Evolutionary conservation across 2,113 vertebrate species (phyloP).

Genomic region (Pagrus major): DNA sequence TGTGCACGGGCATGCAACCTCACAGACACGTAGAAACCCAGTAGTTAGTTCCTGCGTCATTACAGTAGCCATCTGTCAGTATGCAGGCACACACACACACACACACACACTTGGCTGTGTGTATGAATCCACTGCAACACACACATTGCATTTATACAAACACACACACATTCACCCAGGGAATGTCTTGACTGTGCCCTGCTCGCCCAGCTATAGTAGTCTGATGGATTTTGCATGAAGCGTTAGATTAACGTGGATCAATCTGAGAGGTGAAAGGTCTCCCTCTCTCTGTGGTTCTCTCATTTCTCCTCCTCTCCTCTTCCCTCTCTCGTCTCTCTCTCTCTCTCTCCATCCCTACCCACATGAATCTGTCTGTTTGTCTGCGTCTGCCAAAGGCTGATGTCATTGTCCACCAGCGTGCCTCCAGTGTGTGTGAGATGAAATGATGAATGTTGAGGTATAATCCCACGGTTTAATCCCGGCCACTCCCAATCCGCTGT

Average conservation of each 20-base stretch:
- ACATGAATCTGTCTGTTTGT: conserved; percentile 59
- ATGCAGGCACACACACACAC: conserved; percentile 64
- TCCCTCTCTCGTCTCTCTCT: conserved; percentile 26
- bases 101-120: conserved; percentile 67
- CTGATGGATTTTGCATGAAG: conserved; percentile 35
- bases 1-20: conserved; percentile 56
- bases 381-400: conserved; percentile 70
- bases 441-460: conserved; percentile 77
- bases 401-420: conserved; percentile 76
- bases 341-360: conserved; percentile 55
- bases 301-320: conserved; percentile 1
- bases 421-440: conserved; percentile 63
- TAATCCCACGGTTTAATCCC: conserved; percentile 82
- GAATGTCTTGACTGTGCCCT: conserved; percentile 32
- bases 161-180: conserved; percentile 12
- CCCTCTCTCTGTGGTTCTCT: conserved; percentile 27
- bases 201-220: neutral
- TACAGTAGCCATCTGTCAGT: conserved; percentile 81
- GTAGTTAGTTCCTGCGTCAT: conserved; percentile 79
- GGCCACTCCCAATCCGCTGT: conserved; percentile 69
- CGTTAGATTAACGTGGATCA: conserved; percentile 40
- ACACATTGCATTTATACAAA: no score
- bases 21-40: conserved; percentile 71
- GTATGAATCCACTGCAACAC: conserved; percentile 33
- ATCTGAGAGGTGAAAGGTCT: conserved; percentile 39